Conservation (phyloP, 2,113 vertebrate genomes). For the Channa maculata region DNA sequence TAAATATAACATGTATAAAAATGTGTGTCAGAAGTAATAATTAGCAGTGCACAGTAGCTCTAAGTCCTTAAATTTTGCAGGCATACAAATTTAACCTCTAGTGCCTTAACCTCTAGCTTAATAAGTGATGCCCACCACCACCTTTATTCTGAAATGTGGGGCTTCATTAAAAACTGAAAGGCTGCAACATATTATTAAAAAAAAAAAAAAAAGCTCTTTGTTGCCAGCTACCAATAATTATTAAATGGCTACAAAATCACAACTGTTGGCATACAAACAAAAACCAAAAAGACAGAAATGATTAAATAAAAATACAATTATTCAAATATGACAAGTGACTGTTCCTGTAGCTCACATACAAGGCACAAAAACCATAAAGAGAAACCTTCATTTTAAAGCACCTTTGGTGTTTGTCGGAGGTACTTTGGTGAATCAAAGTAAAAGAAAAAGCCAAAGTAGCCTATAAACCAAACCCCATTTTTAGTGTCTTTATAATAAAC, state of each 20-base stretch:
- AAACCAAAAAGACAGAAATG: background rate
- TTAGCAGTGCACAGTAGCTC: constrained; percentile 56
- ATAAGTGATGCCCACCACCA: constrained; percentile 9
- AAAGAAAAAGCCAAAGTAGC: constrained; percentile 75
- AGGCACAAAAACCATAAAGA: constrained; percentile 86
- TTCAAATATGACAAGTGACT: constrained; percentile 55
- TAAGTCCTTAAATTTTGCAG: constrained; percentile 10
- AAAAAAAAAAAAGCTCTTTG: constrained; percentile 31
- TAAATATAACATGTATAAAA: constrained; percentile 45
- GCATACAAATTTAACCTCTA: constrained; percentile 1
- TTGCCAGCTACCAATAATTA: constrained; percentile 44
- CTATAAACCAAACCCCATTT: constrained; percentile 60
- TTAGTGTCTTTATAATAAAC: constrained; percentile 70
- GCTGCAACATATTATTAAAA: constrained; percentile 13
- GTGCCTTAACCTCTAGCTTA: background rate
- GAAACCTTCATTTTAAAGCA: constrained; percentile 86
- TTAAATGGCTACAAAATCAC: constrained; percentile 30
- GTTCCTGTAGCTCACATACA: constrained; percentile 83
- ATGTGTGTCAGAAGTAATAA: constrained; percentile 31
- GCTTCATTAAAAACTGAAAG: constrained; percentile 7
- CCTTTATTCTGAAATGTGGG: constrained; percentile 16
- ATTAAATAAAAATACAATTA: background rate
- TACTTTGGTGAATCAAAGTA: constrained; percentile 84
- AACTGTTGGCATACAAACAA: constrained; percentile 13
- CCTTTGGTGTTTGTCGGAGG: constrained; percentile 87